phyloP scores from a whole-genome alignment of 2,888 invertebrate genomes.

The Ommatoiulus sabulosus region DNA sequence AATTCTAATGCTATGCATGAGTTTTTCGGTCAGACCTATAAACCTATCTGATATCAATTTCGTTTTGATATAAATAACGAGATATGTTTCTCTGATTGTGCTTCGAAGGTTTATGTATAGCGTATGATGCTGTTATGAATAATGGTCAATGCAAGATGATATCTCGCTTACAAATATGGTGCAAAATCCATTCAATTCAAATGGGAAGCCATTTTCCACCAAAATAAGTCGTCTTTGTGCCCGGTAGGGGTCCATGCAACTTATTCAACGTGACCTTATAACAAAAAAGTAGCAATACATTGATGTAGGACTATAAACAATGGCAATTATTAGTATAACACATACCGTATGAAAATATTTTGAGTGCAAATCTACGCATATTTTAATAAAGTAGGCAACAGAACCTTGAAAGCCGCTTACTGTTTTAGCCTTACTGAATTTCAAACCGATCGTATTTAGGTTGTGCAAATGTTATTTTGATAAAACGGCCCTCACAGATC shows the following conservation, averaged over 20 bases:
- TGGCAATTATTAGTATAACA: conserved; percentile 40
- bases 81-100: conserved; percentile 20
- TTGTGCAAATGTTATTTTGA: conserved; percentile 43
- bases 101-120: not conserved
- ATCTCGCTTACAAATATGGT: conserved; percentile 40
- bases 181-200: conserved; percentile 39
- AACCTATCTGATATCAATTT: conserved; percentile 5
- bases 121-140: conserved; percentile 7
- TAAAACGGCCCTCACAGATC: conserved; percentile 19
- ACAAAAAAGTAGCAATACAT: conserved; percentile 40
- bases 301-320: conserved; percentile 40
- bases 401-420: conserved; percentile 36
- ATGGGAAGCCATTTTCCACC: not conserved
- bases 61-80: conserved; percentile 36
- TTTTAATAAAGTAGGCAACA: conserved; percentile 21
- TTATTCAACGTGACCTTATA: conserved; percentile 40
- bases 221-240: conserved; percentile 20
- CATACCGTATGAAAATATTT: conserved; percentile 36
- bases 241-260: conserved; percentile 26
- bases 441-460: conserved; percentile 31
- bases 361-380: conserved; percentile 14
- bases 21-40: conserved; percentile 2
- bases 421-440: conserved; percentile 39
- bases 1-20: conserved; percentile 5
- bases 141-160: conserved; percentile 36